Conservation (phyloP, 2,797 vertebrate species). For the Lagorchestes hirsutus region DNA sequence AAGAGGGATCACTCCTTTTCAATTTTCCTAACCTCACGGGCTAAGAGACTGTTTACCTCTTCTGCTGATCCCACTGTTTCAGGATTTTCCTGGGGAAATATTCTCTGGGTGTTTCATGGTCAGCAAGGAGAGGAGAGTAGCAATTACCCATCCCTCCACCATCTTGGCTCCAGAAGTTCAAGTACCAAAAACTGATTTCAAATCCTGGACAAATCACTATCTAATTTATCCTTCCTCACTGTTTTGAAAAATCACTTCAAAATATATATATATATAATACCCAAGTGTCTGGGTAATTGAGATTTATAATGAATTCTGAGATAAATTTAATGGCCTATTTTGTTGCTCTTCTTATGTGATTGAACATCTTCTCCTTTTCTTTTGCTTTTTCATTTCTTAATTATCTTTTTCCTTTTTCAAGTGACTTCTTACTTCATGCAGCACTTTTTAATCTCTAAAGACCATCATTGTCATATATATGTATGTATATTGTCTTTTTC, state of each 20-base stretch:
- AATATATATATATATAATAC: no score
- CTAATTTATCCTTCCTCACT: not conserved
- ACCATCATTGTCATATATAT: not conserved
- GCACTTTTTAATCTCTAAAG: not conserved
- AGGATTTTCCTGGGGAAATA: no score
- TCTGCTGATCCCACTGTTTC: no score
- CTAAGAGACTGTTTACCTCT: no score
- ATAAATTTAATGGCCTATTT: not conserved
- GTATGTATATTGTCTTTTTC: no score
- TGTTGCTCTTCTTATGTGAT: not conserved
- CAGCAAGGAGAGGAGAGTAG: no score
- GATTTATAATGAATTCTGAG: not conserved
- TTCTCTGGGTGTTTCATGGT: no score
- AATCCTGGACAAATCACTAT: not conserved
- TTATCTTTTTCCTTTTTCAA: not conserved
- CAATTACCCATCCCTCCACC: no score
- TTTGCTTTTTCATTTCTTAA: not conserved
- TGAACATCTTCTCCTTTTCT: not conserved
- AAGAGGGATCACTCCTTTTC: no score
- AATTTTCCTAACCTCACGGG: no score
- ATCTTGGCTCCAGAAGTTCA: no score
- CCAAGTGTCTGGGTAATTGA: not conserved
- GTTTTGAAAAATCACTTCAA: not conserved
- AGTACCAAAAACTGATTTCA: not conserved
- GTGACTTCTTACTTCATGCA: not conserved